These are phyloP conservation scores for Stenurella melanura DNA, from an alignment of 2,888 invertebrate genomes.

Conservation along the genomic window DNA sequence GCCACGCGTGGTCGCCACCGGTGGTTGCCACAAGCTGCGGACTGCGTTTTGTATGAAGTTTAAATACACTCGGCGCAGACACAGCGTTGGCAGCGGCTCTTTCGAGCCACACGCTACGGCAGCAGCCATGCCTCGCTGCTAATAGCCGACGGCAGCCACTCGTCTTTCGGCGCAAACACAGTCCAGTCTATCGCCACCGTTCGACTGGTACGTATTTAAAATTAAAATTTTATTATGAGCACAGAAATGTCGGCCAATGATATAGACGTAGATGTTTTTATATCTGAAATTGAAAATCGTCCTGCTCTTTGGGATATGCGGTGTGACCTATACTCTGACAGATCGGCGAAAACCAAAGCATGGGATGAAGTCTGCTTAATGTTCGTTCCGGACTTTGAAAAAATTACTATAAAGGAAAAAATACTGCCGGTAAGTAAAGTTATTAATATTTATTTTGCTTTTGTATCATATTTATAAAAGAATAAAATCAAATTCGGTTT, in stretches of 20 bases:
- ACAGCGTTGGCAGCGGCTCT: too few species aligned
- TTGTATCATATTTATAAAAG: not conserved
- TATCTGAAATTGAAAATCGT: conserved; percentile 10
- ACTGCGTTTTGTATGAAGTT: not conserved
- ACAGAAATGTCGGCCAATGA: too few species aligned
- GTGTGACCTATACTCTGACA: conserved; percentile 3
- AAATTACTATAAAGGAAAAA: conserved; percentile 14
- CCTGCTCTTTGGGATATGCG: conserved; percentile 20
- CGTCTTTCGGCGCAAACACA: not conserved
- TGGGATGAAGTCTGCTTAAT: not conserved
- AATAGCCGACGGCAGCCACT: not conserved
- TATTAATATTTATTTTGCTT: not conserved
- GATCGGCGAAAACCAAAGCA: conserved; percentile 2
- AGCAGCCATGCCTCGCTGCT: not conserved
- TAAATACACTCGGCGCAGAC: not conserved
- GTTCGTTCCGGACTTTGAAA: conserved; percentile 2
- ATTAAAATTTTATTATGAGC: not conserved
- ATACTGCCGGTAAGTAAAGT: conserved; percentile 18
- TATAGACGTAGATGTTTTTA: conserved; percentile 16
- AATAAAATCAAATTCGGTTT: too few species aligned
- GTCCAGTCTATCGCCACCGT: not conserved
- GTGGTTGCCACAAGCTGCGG: not conserved
- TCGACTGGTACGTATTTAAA: not conserved
- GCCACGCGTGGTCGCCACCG: too few species aligned
- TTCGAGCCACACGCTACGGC: not conserved